These are phyloP conservation scores for Athalia cordata DNA, from an alignment of 2,888 invertebrate genomes.

Conservation along the genomic window DNA sequence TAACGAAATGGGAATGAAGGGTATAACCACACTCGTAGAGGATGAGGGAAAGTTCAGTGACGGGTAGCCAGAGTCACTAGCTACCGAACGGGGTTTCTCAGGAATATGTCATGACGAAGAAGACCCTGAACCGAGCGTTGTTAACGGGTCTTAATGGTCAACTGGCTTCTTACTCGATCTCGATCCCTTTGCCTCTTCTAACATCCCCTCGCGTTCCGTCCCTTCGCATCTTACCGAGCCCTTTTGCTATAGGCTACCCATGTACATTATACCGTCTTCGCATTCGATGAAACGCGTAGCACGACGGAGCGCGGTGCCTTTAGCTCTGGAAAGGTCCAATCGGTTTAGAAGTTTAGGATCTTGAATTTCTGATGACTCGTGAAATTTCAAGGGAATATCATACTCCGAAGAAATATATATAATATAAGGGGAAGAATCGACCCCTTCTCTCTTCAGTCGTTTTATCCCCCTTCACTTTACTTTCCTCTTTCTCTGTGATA, in stretches of 20 bases:
- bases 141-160: conserved; percentile 41
- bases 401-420: background rate
- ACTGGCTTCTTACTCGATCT: background rate
- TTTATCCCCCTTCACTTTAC: background rate
- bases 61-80: no score
- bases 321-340: conserved; percentile 20
- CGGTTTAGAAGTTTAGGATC: conserved; percentile 43
- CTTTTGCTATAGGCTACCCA: background rate
- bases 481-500: background rate
- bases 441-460: background rate
- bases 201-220: background rate
- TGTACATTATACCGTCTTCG: background rate
- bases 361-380: conserved; percentile 46
- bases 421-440: background rate
- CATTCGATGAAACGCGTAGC: background rate
- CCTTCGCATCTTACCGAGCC: background rate
- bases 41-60: conserved; percentile 7
- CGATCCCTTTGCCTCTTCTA: conserved; percentile 5
- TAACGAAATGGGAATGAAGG: conserved; percentile 27
- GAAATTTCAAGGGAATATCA: conserved; percentile 33
- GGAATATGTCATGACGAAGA: no score
- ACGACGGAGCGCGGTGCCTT: background rate
- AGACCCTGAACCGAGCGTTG: conserved; percentile 11
- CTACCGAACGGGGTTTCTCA: no score
- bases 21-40: conserved; percentile 1